Conservation (phyloP, 2,113 vertebrate species). For the Prietella phreatophila region DNA sequence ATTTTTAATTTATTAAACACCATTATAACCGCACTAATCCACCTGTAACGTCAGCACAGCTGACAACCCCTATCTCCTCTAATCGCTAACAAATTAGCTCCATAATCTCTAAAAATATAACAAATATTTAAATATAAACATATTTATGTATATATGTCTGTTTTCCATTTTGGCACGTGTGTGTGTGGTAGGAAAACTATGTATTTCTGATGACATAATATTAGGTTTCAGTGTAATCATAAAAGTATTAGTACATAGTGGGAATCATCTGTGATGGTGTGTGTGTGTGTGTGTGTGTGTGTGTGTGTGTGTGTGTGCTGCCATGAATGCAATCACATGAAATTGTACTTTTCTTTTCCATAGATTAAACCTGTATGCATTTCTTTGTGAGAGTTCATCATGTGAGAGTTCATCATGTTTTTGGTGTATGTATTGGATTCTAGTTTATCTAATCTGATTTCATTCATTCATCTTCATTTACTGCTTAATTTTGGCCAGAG, state of each 20-base stretch:
- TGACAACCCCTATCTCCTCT: not conserved
- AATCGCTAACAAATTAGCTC: not conserved
- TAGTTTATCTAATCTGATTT: not conserved
- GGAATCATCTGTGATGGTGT: not conserved
- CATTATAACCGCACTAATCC: not conserved
- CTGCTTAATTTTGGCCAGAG: not conserved
- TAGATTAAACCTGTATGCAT: not conserved
- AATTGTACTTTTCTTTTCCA: not conserved
- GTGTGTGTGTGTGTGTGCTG: not conserved
- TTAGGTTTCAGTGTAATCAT: not conserved
- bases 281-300: not conserved
- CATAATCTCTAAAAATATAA: not conserved
- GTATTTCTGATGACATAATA: not conserved
- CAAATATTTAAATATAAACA: not conserved
- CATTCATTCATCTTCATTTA: not conserved
- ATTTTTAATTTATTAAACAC: not conserved
- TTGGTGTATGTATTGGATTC: not conserved
- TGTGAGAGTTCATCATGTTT: not conserved
- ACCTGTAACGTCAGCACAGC: not conserved
- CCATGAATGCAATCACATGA: not conserved
- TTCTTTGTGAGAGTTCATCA: not conserved
- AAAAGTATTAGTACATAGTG: not conserved
- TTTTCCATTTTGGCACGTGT: slow-evolving; percentile 17
- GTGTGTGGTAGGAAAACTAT: not conserved
- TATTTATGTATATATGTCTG: not conserved